Base-by-base conservation (phyloP, 2,797 vertebrate genomes). In the Ambastaia sidthimunki region DNA sequence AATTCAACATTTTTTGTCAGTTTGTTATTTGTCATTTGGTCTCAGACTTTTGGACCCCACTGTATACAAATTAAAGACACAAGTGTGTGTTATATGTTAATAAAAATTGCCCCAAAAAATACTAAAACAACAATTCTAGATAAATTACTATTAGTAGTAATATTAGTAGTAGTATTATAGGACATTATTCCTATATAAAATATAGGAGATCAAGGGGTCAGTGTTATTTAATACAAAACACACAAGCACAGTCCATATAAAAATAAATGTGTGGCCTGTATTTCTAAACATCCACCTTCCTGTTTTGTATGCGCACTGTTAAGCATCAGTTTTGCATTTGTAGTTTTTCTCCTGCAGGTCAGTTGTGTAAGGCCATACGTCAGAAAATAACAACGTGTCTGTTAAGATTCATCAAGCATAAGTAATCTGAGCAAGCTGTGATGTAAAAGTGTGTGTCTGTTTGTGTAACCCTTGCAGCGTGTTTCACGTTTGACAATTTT, bases 321-420 rank as follows among this genome's bases (percentile, higher is more conserved):
- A 41, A 84, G 82, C 85, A 80, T 84, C 80, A 85, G 87, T 84
- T 16, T 12, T 48, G 66, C 55, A 9, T 21, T 16, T 19, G 52
- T 52, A 57, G 83, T 18, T 48, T 55, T 41, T 44, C 1, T 67
- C 83, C 87, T 87, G 84, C 50, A 28, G 69, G 85, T 85, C 88
- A 87, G 87, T 76, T 86, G 80, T 84, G 41, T 74, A 75, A 78
- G 82, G 83, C 28, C 31, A 57, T 21, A 80, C 41, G 77, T 70
- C 57, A 52, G 81, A 83, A 87, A 82, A 77, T 88, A 80, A 88
- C 71, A 87, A 80, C 66, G 12, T 1, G 23, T 76, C 73, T 83
- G 72, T 86, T 78, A 78, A 84, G 87, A 82, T 83, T 84, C 55
- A 50, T 78, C 74, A 78, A 87, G 88, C 90, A 86, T 83, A 89